A percentile compares a stretch with the other conserved stretches of the same genome.
phyloP scores from a whole-genome alignment of 2,888 invertebrate genomes.

The Zootermopsis nevadensis region DNA sequence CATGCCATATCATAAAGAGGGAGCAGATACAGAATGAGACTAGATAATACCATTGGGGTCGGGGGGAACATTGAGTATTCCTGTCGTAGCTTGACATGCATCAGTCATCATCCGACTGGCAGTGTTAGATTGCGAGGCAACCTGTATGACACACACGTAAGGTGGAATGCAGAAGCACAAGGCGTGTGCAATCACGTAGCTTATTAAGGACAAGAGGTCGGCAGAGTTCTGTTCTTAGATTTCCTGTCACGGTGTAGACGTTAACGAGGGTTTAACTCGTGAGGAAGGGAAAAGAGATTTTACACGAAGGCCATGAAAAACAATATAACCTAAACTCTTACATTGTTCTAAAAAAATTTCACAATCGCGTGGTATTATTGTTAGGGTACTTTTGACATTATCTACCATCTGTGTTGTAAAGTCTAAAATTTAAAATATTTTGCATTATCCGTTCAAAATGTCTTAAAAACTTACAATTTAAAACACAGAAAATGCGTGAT shows the following conservation, averaged over 20 bases:
- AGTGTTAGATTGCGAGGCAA: background rate
- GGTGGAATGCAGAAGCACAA: constrained; percentile 20
- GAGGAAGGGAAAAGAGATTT: background rate
- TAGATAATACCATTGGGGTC: background rate
- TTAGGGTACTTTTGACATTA: no score
- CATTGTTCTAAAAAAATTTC: no score
- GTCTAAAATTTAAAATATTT: no score
- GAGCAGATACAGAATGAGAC: background rate
- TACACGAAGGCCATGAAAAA: background rate
- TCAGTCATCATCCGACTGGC: constrained; percentile 6
- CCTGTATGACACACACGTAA: constrained; percentile 14
- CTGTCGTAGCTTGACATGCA: constrained; percentile 12
- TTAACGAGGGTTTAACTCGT: background rate
- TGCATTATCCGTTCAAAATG: no score
- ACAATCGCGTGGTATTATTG: no score
- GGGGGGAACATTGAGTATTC: constrained; percentile 2
- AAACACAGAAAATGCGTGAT: no score
- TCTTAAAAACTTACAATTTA: no score
- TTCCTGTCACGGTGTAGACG: background rate
- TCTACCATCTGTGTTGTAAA: no score
- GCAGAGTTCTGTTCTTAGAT: background rate
- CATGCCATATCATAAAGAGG: background rate
- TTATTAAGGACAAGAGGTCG: background rate
- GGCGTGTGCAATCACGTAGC: constrained; percentile 20
- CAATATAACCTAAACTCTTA: no score